These are phyloP conservation scores for Sebastes vulpes DNA, from an alignment of 2,797 vertebrate species.

Conservation along the genomic window DNA sequence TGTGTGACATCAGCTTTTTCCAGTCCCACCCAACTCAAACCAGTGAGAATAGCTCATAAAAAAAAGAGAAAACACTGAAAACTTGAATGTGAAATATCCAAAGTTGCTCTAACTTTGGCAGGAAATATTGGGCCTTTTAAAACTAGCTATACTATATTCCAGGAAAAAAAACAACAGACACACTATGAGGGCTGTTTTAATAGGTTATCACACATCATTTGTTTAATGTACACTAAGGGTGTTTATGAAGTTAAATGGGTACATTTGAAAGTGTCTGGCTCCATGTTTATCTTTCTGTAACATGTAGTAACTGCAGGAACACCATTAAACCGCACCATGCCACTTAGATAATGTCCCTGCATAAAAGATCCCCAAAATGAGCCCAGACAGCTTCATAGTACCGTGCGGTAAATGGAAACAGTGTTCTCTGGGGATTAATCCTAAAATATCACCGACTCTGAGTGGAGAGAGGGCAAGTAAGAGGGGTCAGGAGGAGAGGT, in stretches of 20 bases:
- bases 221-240: background rate
- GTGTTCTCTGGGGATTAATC: slow-evolving; percentile 75
- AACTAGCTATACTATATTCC: background rate
- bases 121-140: background rate
- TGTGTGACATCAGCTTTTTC: background rate
- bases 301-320: background rate
- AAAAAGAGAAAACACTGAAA: background rate
- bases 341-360: background rate
- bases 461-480: slow-evolving; percentile 64
- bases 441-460: slow-evolving; percentile 72
- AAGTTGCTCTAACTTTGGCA: background rate
- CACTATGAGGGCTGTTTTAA: background rate
- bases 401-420: slow-evolving; percentile 71
- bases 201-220: background rate
- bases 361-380: slow-evolving; percentile 27
- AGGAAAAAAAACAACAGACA: background rate
- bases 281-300: background rate
- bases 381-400: slow-evolving; percentile 34
- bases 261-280: background rate
- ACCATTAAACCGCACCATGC: background rate
- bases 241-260: background rate
- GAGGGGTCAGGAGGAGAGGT: slow-evolving; percentile 70
- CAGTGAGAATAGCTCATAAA: background rate
- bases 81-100: background rate
- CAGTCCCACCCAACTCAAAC: background rate